Base-by-base conservation (phyloP, 1,140 invertebrate species). In the Temnothorax nylanderi region DNA sequence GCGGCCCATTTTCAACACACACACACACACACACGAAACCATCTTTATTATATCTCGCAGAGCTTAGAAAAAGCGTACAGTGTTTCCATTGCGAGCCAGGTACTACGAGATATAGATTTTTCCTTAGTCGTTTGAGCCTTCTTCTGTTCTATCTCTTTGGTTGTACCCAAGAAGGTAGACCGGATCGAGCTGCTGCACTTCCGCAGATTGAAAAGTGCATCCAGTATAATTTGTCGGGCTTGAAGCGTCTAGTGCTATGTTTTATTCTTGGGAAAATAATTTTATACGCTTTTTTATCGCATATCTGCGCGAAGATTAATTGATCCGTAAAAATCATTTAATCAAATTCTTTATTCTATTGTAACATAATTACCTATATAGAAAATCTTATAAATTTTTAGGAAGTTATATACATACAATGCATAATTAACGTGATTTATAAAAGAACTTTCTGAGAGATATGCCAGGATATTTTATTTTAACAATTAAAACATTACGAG, bases 201-300 rank as follows among this genome's bases (percentile, higher is more conserved):
- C 62, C 51, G 56, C 51, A 69, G 62, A 89, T 90, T 90, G 69
- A 87, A 90, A 89, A 90, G 77, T 81, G 54, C 54, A 71, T 37
- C 21, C 4, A 56, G 72, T 65, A 78, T 65, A 78, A 87, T 85
- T 77, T 84, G 69, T 86, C 77, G 81, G 6, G n/a, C 18, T 75
- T 72, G 32, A 49, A 34, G 5, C n/a, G 26, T 47, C 54, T 32
- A 47, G 47, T 44, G 21, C 10, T 4, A 69, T 11, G 26, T 47
- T 87, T 8, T 10, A 34, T 75, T 65, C 16, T 72, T 32, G 11
- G 13, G 26, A 58, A 84, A 84, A 62, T 60, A 47, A 65, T 60
- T 58, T 60, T 58, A 74, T 21, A 1, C 56, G 16, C 18, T 56
- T 69, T 26, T 44, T 72, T 58, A 82, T 72, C 7, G 26, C 11